Evolutionary conservation across 2,888 invertebrate species (phyloP), one percentile per base, ranked within the genome.

Genomic region (Panopea generosa): DNA sequence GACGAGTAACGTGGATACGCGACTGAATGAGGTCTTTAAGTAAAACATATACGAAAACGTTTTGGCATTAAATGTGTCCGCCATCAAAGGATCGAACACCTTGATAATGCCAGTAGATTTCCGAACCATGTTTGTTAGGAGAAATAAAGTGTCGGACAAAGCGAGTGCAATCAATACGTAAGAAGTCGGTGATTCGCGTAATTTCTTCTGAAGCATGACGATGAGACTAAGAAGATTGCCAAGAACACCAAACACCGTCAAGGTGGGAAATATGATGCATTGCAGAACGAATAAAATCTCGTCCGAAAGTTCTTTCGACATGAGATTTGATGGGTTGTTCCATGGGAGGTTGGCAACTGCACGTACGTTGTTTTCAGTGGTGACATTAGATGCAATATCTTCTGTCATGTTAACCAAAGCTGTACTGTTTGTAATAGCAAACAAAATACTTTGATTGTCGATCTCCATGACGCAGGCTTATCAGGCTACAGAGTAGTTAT

Each of bases 261-360:
- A 22, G 26, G 82, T 67, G 1, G 84, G 84, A 38, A 80, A 82
- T 2, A 82, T 22, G 43, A 78, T 52, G 62, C 84, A 84, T 38
- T 84, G 69, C 16, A 82, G 50, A 7, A 66, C 53, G 60, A 70
- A 77, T 9, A 66, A 49, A n/a, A 82, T 61, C 16, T 77, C 68
- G 18, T 79, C 79, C 1, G 75, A 66, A 1, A 49, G 60, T 11
- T 75, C 60, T 33, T 80, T 61, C 2, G 74, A 59, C 50, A 84
- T 74, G 27, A 82, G 49, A n/a, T 80, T 84, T 18, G 68, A 38
- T 16, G 84, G 81, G 43, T 82, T 84, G 40, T 74, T 61, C 82
- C 84, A 82, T 1, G 82, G 82, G 16, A 79, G 43, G 24, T 57
- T 62, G 6, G 43, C 40, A 4, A 45, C 40, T 24, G 11, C 26